Evolutionary conservation across 1,140 invertebrate species (phyloP).

Genomic region (Lasioglossum albipes): DNA sequence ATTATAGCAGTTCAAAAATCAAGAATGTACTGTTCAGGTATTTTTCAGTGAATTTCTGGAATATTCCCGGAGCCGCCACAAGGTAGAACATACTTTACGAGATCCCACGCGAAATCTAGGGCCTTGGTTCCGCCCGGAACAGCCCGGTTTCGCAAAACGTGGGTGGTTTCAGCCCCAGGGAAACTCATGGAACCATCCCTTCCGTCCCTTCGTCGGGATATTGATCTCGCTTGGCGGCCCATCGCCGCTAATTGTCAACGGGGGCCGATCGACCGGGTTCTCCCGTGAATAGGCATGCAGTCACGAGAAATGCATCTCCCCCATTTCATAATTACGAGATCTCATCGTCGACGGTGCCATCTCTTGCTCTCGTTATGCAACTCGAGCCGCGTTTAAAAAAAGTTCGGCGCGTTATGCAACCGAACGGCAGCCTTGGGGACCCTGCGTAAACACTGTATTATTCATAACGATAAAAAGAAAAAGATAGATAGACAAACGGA

Average conservation of each 20-base stretch:
- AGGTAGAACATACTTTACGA: too few species aligned
- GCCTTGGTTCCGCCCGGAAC: too few species aligned
- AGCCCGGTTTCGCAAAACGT: too few species aligned
- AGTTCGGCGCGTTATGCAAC: constrained; percentile 9
- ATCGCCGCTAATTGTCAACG: neutral
- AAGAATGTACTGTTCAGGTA: too few species aligned
- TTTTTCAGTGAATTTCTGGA: too few species aligned
- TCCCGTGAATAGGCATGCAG: too few species aligned
- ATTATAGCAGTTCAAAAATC: too few species aligned
- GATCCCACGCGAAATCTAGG: too few species aligned
- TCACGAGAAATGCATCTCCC: neutral
- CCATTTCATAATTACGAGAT: constrained; percentile 20
- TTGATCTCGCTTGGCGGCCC: neutral
- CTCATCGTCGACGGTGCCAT: neutral
- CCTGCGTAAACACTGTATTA: neutral
- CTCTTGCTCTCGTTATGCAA: constrained; percentile 2
- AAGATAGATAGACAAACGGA: too few species aligned
- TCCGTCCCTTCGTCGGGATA: neutral
- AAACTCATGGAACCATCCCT: too few species aligned
- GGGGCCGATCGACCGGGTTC: neutral
- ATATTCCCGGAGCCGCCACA: too few species aligned
- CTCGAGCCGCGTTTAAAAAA: constrained; percentile 21
- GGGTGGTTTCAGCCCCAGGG: too few species aligned
- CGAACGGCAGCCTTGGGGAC: neutral
- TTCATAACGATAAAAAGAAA: neutral